These are phyloP conservation scores for Agrochola macilenta DNA, from an alignment of 2,888 invertebrate genomes.

Conservation along the genomic window DNA sequence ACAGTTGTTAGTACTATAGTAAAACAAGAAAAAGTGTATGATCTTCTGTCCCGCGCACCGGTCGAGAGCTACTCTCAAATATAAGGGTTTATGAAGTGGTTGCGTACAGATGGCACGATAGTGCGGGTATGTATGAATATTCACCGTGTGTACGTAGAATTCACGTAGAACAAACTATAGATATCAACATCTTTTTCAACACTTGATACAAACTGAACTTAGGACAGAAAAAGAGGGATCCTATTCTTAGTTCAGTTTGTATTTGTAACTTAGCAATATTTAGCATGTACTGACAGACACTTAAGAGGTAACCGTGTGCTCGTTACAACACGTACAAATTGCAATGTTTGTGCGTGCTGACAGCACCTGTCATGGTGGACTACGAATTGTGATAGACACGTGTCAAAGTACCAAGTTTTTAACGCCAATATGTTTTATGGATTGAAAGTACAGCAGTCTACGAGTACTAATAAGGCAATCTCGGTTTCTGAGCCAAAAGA, in stretches of 20 bases:
- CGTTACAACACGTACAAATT: slow-evolving; percentile 5
- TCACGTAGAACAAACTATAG: neutral
- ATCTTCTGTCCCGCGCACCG: neutral
- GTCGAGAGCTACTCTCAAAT: neutral
- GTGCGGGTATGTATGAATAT: neutral
- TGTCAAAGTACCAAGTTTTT: slow-evolving; percentile 29
- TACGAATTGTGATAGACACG: slow-evolving; percentile 10
- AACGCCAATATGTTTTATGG: neutral
- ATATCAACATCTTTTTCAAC: neutral
- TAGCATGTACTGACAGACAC: neutral
- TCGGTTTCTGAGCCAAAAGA: neutral
- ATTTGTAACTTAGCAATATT: neutral
- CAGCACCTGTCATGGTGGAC: slow-evolving; percentile 32
- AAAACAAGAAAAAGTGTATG: slow-evolving; percentile 3
- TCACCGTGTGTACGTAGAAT: neutral
- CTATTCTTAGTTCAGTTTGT: neutral
- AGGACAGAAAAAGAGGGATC: neutral
- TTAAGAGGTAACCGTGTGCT: neutral
- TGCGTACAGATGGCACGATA: neutral
- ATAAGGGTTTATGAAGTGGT: slow-evolving; percentile 16
- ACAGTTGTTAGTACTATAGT: neutral
- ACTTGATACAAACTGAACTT: neutral
- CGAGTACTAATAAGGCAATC: neutral
- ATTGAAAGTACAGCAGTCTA: neutral
- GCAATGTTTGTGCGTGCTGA: slow-evolving; percentile 34